Base-by-base conservation (phyloP, 2,797 vertebrate species). In the Atherinosoma microstoma region DNA sequence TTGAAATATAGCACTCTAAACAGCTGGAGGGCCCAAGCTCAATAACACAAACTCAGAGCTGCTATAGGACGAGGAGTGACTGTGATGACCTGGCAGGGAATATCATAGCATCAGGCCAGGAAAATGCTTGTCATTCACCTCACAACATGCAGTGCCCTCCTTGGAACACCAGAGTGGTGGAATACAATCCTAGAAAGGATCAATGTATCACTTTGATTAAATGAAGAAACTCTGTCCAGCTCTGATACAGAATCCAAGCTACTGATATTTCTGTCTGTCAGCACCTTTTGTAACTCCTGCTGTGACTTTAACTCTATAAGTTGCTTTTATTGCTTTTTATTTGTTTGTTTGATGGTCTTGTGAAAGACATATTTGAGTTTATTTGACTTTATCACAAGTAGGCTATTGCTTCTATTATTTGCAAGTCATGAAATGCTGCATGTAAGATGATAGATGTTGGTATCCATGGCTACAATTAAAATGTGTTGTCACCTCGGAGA, bases 401-500 rank as follows among this genome's bases (percentile, higher is more conserved):
- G 71, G 53, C 38, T 40, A 16, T 13, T 16, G 59, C 57, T 24
- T 78, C 64, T 82, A 87, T 87, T 77, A 88, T 89, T 88, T 82
- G 79, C 78, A 79, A 74, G 79, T 84, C 77, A 81, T 49, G 62
- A 84, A 82, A 82, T 82, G 80, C 75, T 63, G 71, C 69, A 58
- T 75, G 53, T 82, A 54, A 79, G 80, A 82, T 86, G 85, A 91
- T 84, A 79, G 70, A 87, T 91, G 80, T 84, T 72, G 80, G 84
- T 91, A 86, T 91, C 87, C 85, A 86, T 92, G 88, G 89, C 88
- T 90, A 90, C 90, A 86, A 87, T 89, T 87, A 89, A 90, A 86
- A 91, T 89, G 79, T 89, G 89, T 87, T 86, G 90, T 93, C 92
- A 93, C 90, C 86, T 88, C 89, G 84, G 94, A 93, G 90, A 93